A percentile compares a stretch with the other conserved stretches of the same genome.
Conservation (phyloP, 2,113 vertebrate species). For the Vireo altiloquus region DNA sequence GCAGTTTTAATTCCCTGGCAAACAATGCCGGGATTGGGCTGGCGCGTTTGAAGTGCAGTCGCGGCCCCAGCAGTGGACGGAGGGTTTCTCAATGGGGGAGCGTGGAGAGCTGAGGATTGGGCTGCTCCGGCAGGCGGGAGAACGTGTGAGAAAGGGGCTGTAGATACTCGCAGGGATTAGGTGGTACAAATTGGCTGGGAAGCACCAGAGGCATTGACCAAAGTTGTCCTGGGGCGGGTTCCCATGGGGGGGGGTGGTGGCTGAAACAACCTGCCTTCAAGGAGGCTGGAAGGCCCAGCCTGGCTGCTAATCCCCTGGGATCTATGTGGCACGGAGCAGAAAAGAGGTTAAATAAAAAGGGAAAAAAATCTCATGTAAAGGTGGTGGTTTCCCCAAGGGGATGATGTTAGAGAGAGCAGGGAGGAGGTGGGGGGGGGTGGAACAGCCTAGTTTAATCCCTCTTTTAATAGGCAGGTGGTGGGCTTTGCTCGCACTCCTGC, state of each 20-base stretch:
- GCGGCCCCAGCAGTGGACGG: background rate
- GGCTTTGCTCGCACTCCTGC: conserved; percentile 27
- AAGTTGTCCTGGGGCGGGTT: conserved; percentile 59
- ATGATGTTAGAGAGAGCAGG: conserved; percentile 9
- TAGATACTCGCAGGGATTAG: conserved; percentile 65
- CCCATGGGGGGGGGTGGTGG: conserved; percentile 49
- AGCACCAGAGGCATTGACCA: conserved; percentile 65
- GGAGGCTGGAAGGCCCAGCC: conserved; percentile 41
- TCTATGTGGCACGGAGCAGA: conserved; percentile 40
- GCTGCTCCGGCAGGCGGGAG: conserved; percentile 17
- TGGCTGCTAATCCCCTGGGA: conserved; percentile 68
- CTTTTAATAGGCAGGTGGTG: conserved; percentile 65
- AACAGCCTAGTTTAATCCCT: conserved; percentile 18
- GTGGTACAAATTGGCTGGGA: conserved; percentile 70
- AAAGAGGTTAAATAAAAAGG: conserved; percentile 46
- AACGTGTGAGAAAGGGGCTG: conserved; percentile 52
- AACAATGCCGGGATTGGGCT: conserved; percentile 27
- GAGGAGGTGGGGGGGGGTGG: background rate
- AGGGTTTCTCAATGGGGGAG: conserved; percentile 14
- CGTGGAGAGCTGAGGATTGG: conserved; percentile 24
- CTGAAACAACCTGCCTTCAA: conserved; percentile 48
- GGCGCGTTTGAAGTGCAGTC: conserved; percentile 41
- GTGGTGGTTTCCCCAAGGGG: conserved; percentile 48
- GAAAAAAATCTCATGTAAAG: conserved; percentile 58
- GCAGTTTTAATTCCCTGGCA: conserved; percentile 51